Base-by-base conservation (phyloP, 2,797 vertebrate genomes). In the Malurus leucopterus region DNA sequence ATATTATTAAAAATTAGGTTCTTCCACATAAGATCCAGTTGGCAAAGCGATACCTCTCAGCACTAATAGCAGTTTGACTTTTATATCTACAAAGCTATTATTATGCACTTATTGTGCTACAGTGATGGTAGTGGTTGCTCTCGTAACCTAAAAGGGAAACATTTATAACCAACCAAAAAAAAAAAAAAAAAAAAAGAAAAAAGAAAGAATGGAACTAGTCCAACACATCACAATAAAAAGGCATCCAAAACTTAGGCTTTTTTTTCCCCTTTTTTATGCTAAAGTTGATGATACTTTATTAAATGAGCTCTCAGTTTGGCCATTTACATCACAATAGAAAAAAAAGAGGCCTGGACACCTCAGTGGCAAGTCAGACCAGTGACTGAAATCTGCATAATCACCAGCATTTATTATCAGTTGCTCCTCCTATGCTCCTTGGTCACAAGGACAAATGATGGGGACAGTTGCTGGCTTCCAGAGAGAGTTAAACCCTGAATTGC, bases 41-140 rank as follows among this genome's bases (percentile, higher is more conserved):
- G 51, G 29, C 51, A 81, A 81, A 89, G 78, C 1, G 18, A 11
- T 46, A 47, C 46, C 32, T 77, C 44, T 62, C 49, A 67, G n/a
- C 38, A n/a, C 36, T 69, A 94, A 63, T 6, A 85, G 47, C 49
- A 69, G 58, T 94, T 85, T 74, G 73, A 92, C 59, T 88, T 90
- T 71, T 74, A 83, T 34, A 65, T 30, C 32, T 85, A 55, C 85
- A 80, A 86, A 87, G 32, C 14, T 57, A 49, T 51, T 71, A 83
- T 38, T 77, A 77, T 30, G 43, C 36, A 62, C 2, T 50, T n/a
- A 38, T 24, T 64, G 18, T 7, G 76, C 29, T 57, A 64, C 30
- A 50, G 26, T 27, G 77, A 78, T 57, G 36, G 14, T 15, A 54
- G 50, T 11, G 26, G 80, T 34, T 84, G 30, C 15, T 73, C 4